These are phyloP conservation scores for Teinopalpus imperialis DNA, from an alignment of 2,888 invertebrate genomes.

Conservation along the genomic window DNA sequence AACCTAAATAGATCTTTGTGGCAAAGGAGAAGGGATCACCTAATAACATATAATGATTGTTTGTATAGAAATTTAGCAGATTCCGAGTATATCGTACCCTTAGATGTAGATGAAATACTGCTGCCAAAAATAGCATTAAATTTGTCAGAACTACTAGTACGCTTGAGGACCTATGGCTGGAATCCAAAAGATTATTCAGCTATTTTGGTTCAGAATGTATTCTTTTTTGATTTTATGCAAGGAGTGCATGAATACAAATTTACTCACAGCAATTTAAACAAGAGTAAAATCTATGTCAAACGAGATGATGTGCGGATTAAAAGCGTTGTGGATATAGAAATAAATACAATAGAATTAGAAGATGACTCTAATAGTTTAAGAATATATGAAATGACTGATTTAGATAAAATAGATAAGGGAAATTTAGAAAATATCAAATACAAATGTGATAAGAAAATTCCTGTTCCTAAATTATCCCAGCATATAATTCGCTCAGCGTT, in stretches of 20 bases:
- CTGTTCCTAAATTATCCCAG: constrained; percentile 66
- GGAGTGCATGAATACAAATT: constrained; percentile 45
- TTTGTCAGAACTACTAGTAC: constrained; percentile 81
- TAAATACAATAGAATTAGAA: constrained; percentile 57
- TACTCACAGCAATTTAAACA: constrained; percentile 37
- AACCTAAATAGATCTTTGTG: constrained; percentile 70
- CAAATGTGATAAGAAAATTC: constrained; percentile 51
- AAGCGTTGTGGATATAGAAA: constrained; percentile 29
- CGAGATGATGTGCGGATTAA: constrained; percentile 67
- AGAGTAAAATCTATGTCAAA: constrained; percentile 60
- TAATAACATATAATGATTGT: constrained; percentile 90
- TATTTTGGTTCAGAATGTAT: constrained; percentile 85
- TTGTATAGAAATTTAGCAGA: constrained; percentile 86
- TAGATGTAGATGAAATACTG: constrained; percentile 89
- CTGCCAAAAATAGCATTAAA: constrained; percentile 83
- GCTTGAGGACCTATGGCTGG: constrained; percentile 65
- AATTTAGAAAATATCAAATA: constrained; percentile 43
- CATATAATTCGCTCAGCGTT: constrained; percentile 79
- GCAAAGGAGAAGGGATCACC: constrained; percentile 86
- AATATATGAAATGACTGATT: constrained; percentile 49
- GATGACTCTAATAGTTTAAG: constrained; percentile 47
- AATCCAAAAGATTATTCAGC: constrained; percentile 79
- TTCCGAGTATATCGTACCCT: constrained; percentile 84
- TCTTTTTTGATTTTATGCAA: constrained; percentile 84
- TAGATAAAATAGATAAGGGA: constrained; percentile 33